phyloP scores from a whole-genome alignment of 2,888 invertebrate genomes.

The Acrocyrtus sp. region DNA sequence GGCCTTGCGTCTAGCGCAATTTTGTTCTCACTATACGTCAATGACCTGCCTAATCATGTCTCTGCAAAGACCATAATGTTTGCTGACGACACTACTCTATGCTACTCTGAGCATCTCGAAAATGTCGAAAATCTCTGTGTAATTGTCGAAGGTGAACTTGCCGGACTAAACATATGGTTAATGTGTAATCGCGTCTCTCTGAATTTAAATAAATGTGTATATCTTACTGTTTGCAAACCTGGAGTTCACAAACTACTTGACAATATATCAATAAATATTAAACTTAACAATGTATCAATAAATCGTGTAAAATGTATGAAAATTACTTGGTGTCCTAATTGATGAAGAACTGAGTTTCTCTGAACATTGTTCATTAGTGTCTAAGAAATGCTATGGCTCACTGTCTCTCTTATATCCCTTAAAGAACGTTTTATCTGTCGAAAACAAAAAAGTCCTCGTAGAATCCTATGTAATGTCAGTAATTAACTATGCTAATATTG shows the following conservation, averaged over 20 bases:
- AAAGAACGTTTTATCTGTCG: background rate
- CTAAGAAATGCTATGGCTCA: background rate
- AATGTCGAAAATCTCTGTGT: background rate
- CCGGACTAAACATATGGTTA: conserved; percentile 12
- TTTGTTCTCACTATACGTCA: conserved; percentile 6
- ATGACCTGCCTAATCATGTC: conserved; percentile 16
- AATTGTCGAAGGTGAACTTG: conserved; percentile 9
- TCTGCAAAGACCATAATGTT: conserved; percentile 9
- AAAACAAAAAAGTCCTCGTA: background rate
- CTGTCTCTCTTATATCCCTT: background rate
- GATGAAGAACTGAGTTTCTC: conserved; percentile 9
- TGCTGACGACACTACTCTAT: conserved; percentile 26
- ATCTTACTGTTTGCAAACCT: conserved; percentile 21
- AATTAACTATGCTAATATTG: background rate
- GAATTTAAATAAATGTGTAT: conserved; percentile 23
- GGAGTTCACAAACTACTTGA: background rate
- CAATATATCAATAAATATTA: background rate
- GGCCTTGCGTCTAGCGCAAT: background rate
- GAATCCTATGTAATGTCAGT: background rate
- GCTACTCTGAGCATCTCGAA: background rate
- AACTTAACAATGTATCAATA: background rate
- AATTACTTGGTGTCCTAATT: conserved; percentile 24
- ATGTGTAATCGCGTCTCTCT: conserved; percentile 20
- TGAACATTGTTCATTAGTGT: background rate
- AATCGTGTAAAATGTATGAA: background rate